Evolutionary conservation across 1,140 invertebrate genomes (phyloP).

Genomic region (Heliconius hermathena): DNA sequence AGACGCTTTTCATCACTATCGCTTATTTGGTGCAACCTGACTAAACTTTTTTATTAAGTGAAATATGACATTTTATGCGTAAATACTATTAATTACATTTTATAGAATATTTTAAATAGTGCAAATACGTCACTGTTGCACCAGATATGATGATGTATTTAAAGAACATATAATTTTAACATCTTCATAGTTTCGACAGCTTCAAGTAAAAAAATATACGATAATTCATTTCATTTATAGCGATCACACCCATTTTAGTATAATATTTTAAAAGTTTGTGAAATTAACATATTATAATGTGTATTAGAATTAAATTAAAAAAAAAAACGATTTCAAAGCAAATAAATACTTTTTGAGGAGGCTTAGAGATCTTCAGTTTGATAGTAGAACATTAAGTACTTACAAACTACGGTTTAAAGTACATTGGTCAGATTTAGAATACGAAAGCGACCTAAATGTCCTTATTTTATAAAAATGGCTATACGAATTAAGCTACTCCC

Average conservation of each 20-base stretch:
- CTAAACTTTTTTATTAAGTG: no score
- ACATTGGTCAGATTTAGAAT: conserved; percentile 22
- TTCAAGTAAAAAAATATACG: not conserved
- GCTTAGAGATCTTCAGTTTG: conserved; percentile 23
- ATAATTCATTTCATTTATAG: not conserved
- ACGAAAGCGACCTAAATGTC: conserved; percentile 22
- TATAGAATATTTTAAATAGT: no score
- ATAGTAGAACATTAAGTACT: conserved; percentile 22
- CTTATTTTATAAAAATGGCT: conserved; percentile 9
- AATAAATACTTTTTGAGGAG: conserved; percentile 15
- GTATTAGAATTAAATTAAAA: not conserved
- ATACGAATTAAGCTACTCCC: conserved; percentile 27
- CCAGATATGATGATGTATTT: no score
- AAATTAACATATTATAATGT: conserved; percentile 15
- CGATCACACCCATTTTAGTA: not conserved
- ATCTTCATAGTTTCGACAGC: no score
- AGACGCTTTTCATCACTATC: no score
- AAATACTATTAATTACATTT: no score
- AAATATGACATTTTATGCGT: no score
- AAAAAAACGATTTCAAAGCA: not conserved
- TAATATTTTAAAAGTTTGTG: not conserved
- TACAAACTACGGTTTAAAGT: conserved; percentile 17
- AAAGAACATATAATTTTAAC: no score
- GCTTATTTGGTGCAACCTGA: no score
- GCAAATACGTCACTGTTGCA: no score